phyloP scores from a whole-genome alignment of 2,797 vertebrate species.

The Oreochromis grahami region DNA sequence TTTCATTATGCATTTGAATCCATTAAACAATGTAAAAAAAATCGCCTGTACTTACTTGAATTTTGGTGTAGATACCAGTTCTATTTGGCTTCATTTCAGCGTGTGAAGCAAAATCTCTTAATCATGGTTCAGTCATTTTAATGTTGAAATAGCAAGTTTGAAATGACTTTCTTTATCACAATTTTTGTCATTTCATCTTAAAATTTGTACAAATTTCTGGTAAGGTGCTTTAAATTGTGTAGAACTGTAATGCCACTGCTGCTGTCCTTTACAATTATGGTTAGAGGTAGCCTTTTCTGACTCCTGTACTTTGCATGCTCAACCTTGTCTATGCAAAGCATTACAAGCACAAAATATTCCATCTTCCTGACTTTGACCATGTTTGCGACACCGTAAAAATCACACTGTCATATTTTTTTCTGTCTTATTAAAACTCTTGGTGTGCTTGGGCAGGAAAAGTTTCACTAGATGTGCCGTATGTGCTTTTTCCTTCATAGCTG shows the following conservation, averaged over 20 bases:
- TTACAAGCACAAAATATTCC: neutral
- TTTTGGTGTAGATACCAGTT: neutral
- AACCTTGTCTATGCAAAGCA: neutral
- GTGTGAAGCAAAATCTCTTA: neutral
- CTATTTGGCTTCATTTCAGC: neutral
- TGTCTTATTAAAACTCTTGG: neutral
- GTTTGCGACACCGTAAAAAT: neutral
- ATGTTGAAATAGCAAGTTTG: neutral
- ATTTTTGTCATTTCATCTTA: neutral
- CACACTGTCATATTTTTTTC: neutral
- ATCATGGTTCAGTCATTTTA: neutral
- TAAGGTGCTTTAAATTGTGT: neutral
- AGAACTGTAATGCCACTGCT: neutral
- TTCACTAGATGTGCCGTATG: neutral
- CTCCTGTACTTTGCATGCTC: constrained; percentile 5
- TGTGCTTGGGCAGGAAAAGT: neutral
- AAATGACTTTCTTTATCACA: neutral
- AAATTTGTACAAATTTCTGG: neutral
- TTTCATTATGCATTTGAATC: neutral
- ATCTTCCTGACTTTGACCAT: neutral
- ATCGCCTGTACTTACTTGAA: neutral
- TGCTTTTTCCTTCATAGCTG: constrained; percentile 13
- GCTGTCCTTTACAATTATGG: neutral
- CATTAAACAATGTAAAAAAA: neutral
- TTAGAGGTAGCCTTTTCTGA: neutral